These are phyloP conservation scores for Eurystomus glaucurus DNA, from an alignment of 2,797 vertebrate genomes.

Conservation along the genomic window DNA sequence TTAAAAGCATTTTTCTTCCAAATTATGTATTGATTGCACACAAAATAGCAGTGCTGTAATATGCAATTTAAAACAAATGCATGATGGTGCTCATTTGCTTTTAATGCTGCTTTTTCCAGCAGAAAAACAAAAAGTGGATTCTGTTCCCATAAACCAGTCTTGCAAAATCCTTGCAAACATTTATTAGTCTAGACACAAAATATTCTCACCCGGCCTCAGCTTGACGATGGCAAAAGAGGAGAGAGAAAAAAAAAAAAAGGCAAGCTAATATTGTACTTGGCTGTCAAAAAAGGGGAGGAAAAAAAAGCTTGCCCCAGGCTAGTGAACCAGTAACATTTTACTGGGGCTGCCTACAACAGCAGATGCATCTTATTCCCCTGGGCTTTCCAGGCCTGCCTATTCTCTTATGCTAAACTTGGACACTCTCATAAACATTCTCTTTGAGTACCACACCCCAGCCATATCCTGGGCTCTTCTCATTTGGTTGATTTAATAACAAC, in stretches of 20 bases:
- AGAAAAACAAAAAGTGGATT: slow-evolving; percentile 64
- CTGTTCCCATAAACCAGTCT: slow-evolving; percentile 67
- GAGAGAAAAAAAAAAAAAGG: background rate
- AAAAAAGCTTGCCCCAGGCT: slow-evolving; percentile 44
- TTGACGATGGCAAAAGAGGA: background rate
- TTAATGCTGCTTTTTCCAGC: slow-evolving; percentile 57
- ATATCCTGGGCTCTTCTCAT: background rate
- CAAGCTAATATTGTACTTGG: slow-evolving; percentile 56
- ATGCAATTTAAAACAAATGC: slow-evolving; percentile 72
- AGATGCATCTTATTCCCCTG: slow-evolving; percentile 35
- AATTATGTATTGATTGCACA: slow-evolving; percentile 77
- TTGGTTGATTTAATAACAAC: background rate
- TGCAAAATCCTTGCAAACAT: slow-evolving; percentile 69
- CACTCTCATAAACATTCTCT: slow-evolving; percentile 9
- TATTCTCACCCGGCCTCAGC: slow-evolving; percentile 59
- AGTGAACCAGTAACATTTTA: slow-evolving; percentile 63
- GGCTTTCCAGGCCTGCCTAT: slow-evolving; percentile 33
- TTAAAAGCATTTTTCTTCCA: slow-evolving; percentile 76
- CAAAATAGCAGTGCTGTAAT: slow-evolving; percentile 65
- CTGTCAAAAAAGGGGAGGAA: slow-evolving; percentile 30
- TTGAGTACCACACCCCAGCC: slow-evolving; percentile 19
- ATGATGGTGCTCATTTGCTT: slow-evolving; percentile 64
- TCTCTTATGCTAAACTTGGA: slow-evolving; percentile 62
- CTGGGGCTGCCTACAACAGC: slow-evolving; percentile 49
- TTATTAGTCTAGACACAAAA: slow-evolving; percentile 77